Evolutionary conservation across 1,140 invertebrate species (phyloP).

Genomic region (Maniola jurtina): DNA sequence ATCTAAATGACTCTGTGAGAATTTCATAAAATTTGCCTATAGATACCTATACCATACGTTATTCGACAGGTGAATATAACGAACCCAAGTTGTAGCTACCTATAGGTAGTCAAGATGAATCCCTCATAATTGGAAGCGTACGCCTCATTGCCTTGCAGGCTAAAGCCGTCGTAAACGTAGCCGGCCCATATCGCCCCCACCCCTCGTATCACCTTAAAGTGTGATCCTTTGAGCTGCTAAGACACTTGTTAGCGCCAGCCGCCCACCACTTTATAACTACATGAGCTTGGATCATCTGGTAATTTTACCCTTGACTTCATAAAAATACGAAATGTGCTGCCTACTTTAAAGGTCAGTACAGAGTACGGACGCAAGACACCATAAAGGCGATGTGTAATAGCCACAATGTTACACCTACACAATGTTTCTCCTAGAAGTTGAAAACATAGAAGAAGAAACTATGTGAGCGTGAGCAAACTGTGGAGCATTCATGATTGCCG

Average conservation of each 20-base stretch:
- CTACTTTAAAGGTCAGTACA: too few species aligned
- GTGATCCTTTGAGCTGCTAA: slow-evolving; percentile 37
- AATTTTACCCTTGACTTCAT: not conserved
- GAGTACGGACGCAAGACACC: too few species aligned
- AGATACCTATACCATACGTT: too few species aligned
- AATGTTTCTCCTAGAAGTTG: too few species aligned
- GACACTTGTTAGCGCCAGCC: slow-evolving; percentile 30
- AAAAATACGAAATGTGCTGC: not conserved
- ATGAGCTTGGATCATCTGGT: not conserved
- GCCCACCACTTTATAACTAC: slow-evolving; percentile 27
- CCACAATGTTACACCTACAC: too few species aligned
- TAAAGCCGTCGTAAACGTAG: slow-evolving; percentile 29
- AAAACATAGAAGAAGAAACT: too few species aligned
- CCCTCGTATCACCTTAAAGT: slow-evolving; percentile 33
- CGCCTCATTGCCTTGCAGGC: slow-evolving; percentile 20
- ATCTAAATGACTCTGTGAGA: too few species aligned
- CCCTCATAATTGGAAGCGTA: slow-evolving; percentile 30
- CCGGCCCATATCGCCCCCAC: slow-evolving; percentile 22
- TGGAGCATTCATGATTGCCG: too few species aligned
- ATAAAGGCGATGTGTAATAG: too few species aligned
- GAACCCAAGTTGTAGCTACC: not conserved
- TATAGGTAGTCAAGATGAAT: slow-evolving; percentile 14
- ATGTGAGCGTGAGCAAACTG: too few species aligned
- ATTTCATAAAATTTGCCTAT: too few species aligned
- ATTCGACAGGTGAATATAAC: too few species aligned